Conservation (phyloP, 2,113 vertebrate species). For the Proteles cristata region DNA sequence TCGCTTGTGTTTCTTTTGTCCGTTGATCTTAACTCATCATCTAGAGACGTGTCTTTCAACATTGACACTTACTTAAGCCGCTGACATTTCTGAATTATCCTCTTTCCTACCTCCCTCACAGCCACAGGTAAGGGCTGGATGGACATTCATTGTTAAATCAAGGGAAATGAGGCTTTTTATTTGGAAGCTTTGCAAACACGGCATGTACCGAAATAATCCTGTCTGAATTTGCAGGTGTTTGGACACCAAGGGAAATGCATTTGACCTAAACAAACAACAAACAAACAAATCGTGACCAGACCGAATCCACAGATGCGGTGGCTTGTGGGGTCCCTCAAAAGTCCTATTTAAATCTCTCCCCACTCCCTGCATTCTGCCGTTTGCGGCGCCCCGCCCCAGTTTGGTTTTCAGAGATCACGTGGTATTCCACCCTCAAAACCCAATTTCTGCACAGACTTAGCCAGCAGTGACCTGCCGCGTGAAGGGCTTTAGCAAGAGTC, state of each 20-base stretch:
- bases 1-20: not conserved
- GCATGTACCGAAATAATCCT: slow-evolving; percentile 21
- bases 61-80: not conserved
- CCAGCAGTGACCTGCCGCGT: not conserved
- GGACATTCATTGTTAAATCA: not conserved
- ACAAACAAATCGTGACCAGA: not conserved
- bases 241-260: not conserved
- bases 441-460: not conserved
- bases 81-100: slow-evolving; percentile 13
- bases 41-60: not conserved
- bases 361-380: not conserved
- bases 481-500: not conserved
- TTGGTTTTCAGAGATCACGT: not conserved
- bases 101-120: not conserved
- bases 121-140: not conserved
- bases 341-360: not conserved
- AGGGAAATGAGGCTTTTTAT: not conserved
- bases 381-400: not conserved
- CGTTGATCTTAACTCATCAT: not conserved
- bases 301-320: not conserved
- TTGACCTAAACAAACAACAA: not conserved
- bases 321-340: not conserved
- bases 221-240: not conserved
- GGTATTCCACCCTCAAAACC: not conserved
- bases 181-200: not conserved